These are phyloP conservation scores for Lasius fuliginosus DNA, from an alignment of 2,888 invertebrate species.

Conservation along the genomic window DNA sequence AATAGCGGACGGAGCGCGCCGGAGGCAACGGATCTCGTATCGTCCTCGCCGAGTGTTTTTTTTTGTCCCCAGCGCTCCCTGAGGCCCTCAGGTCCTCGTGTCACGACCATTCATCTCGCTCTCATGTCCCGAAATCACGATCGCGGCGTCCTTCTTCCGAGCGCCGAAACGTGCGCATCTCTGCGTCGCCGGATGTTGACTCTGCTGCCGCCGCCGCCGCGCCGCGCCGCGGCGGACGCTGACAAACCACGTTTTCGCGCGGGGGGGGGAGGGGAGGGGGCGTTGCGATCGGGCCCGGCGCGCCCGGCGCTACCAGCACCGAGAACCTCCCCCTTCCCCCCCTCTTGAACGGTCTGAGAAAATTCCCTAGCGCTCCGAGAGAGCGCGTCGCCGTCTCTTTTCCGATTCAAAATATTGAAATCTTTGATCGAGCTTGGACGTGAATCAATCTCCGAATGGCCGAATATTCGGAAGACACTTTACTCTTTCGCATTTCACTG, in stretches of 20 bases:
- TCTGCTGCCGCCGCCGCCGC: slow-evolving; percentile 66
- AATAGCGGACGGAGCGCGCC: slow-evolving; percentile 13
- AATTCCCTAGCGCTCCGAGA: slow-evolving; percentile 7
- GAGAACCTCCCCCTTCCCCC: neutral
- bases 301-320: neutral
- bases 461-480: no score
- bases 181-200: slow-evolving; percentile 78
- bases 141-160: slow-evolving; percentile 75
- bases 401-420: neutral
- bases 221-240: slow-evolving; percentile 54
- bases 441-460: no score
- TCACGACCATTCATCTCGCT: slow-evolving; percentile 72
- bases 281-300: slow-evolving; percentile 36
- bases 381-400: neutral
- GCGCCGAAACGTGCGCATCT: slow-evolving; percentile 78
- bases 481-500: no score
- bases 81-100: slow-evolving; percentile 57
- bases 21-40: slow-evolving; percentile 44
- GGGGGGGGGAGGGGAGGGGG: neutral
- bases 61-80: slow-evolving; percentile 61
- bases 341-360: neutral
- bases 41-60: slow-evolving; percentile 44
- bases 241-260: slow-evolving; percentile 33
- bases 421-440: neutral
- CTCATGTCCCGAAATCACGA: slow-evolving; percentile 74